Evolutionary conservation across 2,888 invertebrate species (phyloP), one percentile per base, ranked within the genome.

Genomic region (Ophonus ardosiacus): DNA sequence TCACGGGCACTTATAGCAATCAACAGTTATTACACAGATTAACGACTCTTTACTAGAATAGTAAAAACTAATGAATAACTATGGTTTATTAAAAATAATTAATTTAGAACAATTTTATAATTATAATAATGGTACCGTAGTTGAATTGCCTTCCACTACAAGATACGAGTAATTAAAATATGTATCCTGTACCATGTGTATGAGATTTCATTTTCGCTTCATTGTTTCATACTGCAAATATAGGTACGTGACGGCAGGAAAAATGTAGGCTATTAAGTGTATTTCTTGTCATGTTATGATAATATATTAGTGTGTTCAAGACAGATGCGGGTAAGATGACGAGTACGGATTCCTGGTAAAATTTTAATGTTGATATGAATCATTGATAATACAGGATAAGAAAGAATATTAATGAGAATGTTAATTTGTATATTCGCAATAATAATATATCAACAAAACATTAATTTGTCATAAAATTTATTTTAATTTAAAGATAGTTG

Each of bases 291-390:
- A 74, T 10, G 43, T 74, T 24, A 74, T 18, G 51, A 43, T 43
- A 74, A 74, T 74, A 51, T 74, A 51, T 51, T 43, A 74, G 8
- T 51, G 51, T 51, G 51, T 74, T 24, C 40, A 24, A 10, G 18
- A 17, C 43, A 74, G 43, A 74, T 74, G 74, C 74, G 74, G 74
- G 74, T 51, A 51, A 10, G 56, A 74, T 21, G 74, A 74, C 21
- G 68, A 68, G 15, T 68, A 24, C n/a, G 15, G 13, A 68, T 68
- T 63, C 63, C 21, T 21, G 24, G 63, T 7, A 38, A 68, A 38
- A 38, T 38, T 31, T n/a, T 38, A 38, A 21, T n/a, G 68, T 24
- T 6, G 15, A 3, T 68, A 38, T 68, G 38, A 68, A 68, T 38
- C 38, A n/a, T 13, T 68, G 38, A 68, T 68, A 68, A 38, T 31